Evolutionary conservation across 2,797 vertebrate species (phyloP).

Genomic region (Esox masquinongy): DNA sequence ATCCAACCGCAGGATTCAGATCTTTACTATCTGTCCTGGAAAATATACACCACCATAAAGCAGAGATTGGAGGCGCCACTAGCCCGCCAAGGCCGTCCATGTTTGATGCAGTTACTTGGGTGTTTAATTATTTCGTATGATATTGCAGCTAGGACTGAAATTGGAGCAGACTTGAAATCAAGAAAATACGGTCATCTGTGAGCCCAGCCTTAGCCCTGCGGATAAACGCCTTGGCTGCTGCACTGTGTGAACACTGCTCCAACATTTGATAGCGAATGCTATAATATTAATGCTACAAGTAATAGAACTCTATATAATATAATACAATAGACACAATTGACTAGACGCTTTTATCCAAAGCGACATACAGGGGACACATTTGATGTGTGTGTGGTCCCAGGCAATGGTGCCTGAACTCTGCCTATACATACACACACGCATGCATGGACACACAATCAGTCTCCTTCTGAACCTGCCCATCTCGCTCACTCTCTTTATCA

Average conservation of each 20-base stretch:
- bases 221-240: constrained; percentile 54
- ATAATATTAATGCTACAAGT: too few species aligned
- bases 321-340: too few species aligned
- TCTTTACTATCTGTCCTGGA: constrained; percentile 55
- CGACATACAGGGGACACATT: too few species aligned
- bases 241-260: constrained; percentile 32
- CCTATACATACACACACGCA: not conserved
- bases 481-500: not conserved
- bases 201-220: constrained; percentile 44
- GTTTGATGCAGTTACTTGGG: constrained; percentile 69
- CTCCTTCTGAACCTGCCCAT: not conserved
- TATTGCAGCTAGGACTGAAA: constrained; percentile 64
- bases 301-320: too few species aligned
- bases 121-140: constrained; percentile 75
- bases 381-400: not conserved
- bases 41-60: constrained; percentile 60
- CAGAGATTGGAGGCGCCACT: constrained; percentile 56
- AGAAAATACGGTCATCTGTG: constrained; percentile 56
- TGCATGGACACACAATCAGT: not conserved
- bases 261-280: constrained; percentile 32
- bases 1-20: constrained; percentile 46
- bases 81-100: constrained; percentile 34
- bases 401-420: not conserved
- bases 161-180: constrained; percentile 62
- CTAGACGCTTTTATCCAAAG: too few species aligned